Evolutionary conservation across 2,888 invertebrate species (phyloP).

Genomic region (Chrysotoxum bicinctum): DNA sequence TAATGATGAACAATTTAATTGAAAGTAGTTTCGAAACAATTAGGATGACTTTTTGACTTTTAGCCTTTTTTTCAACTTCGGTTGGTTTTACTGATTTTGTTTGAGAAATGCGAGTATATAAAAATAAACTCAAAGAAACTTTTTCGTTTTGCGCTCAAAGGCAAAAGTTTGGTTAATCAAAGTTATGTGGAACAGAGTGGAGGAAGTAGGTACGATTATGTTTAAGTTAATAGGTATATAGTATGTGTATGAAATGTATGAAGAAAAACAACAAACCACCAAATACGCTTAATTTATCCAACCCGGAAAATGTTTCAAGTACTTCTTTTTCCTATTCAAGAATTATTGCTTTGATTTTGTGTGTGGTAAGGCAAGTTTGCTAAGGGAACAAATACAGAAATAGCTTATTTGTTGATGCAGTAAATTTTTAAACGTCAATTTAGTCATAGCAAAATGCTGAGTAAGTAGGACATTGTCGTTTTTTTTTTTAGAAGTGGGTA

Average conservation of each 20-base stretch:
- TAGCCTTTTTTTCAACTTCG: not conserved
- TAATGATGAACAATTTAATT: constrained; percentile 65
- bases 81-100: not conserved
- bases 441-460: not conserved
- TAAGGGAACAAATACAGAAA: not conserved
- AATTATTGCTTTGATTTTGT: not conserved
- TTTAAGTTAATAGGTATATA: too few relatives aligned
- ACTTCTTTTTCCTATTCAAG: not conserved
- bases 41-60: constrained; percentile 39
- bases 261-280: not conserved
- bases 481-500: too few relatives aligned
- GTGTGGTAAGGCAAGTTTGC: not conserved
- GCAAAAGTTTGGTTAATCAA: constrained; percentile 24
- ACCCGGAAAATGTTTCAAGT: not conserved
- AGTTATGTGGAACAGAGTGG: too few relatives aligned
- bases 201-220: too few relatives aligned
- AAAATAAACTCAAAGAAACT: constrained; percentile 13
- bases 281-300: not conserved
- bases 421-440: not conserved
- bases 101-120: not conserved
- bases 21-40: constrained; percentile 68
- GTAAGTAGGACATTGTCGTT: not conserved
- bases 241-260: not conserved
- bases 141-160: constrained; percentile 11
- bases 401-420: not conserved